These are phyloP conservation scores for Varecia variegata DNA, from an alignment of 2,797 vertebrate genomes.

Conservation along the genomic window DNA sequence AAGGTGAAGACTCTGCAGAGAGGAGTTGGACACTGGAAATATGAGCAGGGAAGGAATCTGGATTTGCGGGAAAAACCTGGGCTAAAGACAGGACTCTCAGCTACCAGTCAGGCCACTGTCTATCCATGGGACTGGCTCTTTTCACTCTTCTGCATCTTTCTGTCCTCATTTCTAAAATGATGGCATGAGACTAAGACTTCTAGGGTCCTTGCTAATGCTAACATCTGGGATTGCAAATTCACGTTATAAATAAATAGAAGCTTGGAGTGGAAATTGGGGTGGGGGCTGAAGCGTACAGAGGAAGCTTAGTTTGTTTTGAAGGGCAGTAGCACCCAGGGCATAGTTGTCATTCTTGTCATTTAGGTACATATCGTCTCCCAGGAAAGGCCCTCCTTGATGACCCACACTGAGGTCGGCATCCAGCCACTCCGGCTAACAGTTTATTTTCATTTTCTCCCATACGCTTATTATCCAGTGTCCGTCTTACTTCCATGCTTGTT, in stretches of 20 bases:
- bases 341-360: not conserved
- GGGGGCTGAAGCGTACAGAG: not conserved
- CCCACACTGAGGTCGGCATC: not conserved
- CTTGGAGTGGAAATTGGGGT: not conserved
- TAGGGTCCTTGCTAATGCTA: not conserved
- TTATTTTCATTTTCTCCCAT: not conserved
- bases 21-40: not conserved
- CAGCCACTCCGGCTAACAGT: not conserved
- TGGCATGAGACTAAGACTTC: not conserved
- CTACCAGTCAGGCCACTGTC: too few relatives aligned
- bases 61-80: not conserved
- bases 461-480: not conserved
- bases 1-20: not conserved
- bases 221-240: not conserved
- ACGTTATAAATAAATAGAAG: not conserved
- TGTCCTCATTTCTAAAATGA: conserved; percentile 5
- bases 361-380: not conserved
- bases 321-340: not conserved
- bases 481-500: not conserved
- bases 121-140: not conserved
- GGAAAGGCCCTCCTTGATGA: conserved; percentile 2
- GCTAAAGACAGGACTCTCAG: not conserved
- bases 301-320: not conserved
- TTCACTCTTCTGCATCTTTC: not conserved
- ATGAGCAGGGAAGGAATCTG: not conserved